Evolutionary conservation across 2,888 invertebrate genomes (phyloP), one percentile per base, ranked within the genome.

Genomic region (Phasia obesa): DNA sequence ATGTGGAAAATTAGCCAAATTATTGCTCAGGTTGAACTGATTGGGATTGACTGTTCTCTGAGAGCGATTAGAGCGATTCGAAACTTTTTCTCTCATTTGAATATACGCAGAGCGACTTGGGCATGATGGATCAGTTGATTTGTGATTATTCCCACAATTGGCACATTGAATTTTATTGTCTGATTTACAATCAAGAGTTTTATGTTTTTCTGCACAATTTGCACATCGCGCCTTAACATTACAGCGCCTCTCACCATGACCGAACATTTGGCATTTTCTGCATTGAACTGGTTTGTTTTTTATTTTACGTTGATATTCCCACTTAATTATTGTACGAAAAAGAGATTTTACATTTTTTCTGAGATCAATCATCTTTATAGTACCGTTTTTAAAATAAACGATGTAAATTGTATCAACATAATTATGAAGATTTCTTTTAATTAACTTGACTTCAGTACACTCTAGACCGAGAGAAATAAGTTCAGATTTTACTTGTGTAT

Each of bases 241-340:
- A 15, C 51, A 51, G 1, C 51, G 13, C 19, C 6, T 51, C 9
- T 51, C 51, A 4, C 23, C 51, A 15, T 23, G 23, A 11, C 38
- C 38, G 13, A 13, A 38, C 38, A 38, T 38, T 38, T 38, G 38
- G 11, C 13, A 38, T 38, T 19, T 23, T 15, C 15, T 21, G 23
- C 51, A 51, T 25, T 51, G 19, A 49, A 49, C 47, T 9, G 47
- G 47, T 25, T 51, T 51, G 23, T 51, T 55, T 27, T 55, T 27
- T 17, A 55, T 27, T 31, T 55, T 31, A 27, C 55, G 55, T 4
- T 57, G 55, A 35, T 19, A 57, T 57, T 57, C 55, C 55, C 31
- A 57, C 1, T 17, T 25, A 19, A 57, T 19, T 11, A 57, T 31
- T 3, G 31, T 19, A 11, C 55, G 19, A 19, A 57, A 57, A 38